Conservation (phyloP, 2,888 invertebrate genomes). For the Drosophila infuscata region DNA sequence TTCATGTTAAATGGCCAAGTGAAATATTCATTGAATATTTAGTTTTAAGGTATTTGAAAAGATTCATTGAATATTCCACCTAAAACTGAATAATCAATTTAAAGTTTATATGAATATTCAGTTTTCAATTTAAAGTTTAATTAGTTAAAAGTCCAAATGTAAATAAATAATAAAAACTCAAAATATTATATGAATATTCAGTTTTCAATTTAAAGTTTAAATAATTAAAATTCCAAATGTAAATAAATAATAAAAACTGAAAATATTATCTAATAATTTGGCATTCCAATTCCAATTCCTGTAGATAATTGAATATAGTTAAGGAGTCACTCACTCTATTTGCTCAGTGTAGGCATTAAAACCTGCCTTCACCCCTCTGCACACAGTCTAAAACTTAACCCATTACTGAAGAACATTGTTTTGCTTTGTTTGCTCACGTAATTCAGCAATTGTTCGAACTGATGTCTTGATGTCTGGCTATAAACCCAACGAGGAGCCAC, state of each 20-base stretch:
- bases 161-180: background rate
- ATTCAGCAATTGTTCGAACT: slow-evolving; percentile 26
- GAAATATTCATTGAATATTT: background rate
- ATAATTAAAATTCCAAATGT: background rate
- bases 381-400: slow-evolving; percentile 16
- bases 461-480: slow-evolving; percentile 22
- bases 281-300: background rate
- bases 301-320: background rate
- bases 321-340: background rate
- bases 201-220: background rate
- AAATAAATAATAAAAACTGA: background rate
- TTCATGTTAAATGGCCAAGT: background rate
- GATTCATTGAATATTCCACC: background rate
- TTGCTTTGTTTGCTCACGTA: slow-evolving; percentile 36
- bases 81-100: background rate
- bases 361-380: background rate
- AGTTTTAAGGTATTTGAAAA: too few relatives aligned
- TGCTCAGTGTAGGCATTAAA: slow-evolving; percentile 24
- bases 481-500: slow-evolving; percentile 1
- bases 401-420: slow-evolving; percentile 35
- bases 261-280: background rate
- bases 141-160: background rate
- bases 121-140: background rate
- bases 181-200: background rate
- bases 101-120: background rate